These are phyloP conservation scores for Tuberolachnus salignus DNA, from an alignment of 2,888 invertebrate species.

Conservation along the genomic window DNA sequence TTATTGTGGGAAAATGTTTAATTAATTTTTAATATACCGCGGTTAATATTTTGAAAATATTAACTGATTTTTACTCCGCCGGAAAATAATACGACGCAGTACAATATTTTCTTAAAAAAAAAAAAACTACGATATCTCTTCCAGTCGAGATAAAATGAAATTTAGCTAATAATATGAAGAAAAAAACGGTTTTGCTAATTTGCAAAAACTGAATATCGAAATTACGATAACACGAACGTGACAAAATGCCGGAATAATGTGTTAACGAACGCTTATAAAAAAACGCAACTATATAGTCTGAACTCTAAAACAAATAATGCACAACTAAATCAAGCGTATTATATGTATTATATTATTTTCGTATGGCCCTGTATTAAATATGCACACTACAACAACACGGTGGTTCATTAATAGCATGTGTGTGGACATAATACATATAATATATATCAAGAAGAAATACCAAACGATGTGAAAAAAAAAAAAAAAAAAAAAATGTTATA, in stretches of 20 bases:
- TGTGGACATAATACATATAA: background rate
- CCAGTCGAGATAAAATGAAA: background rate
- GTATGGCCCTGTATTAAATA: background rate
- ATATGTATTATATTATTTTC: background rate
- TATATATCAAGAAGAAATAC: background rate
- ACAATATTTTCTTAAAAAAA: background rate
- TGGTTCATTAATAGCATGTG: background rate
- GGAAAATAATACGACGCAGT: background rate
- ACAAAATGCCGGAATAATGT: constrained; percentile 12
- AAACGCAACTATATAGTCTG: background rate
- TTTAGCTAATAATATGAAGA: background rate
- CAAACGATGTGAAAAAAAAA: background rate
- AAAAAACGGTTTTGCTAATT: constrained; percentile 13
- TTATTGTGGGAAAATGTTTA: constrained; percentile 42
- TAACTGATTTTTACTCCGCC: background rate
- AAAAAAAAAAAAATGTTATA: too few species aligned
- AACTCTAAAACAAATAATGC: background rate
- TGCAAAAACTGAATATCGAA: constrained; percentile 17
- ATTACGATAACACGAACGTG: constrained; percentile 36
- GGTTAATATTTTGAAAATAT: background rate
- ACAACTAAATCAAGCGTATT: constrained; percentile 3
- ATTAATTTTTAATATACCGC: background rate
- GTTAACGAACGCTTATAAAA: background rate
- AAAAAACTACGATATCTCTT: background rate
- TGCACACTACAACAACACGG: background rate